Percentiles rank a stretch among this genome's conserved stretches.
Conservation (phyloP, 2,888 invertebrate genomes). For the Laspeyria flexula region DNA sequence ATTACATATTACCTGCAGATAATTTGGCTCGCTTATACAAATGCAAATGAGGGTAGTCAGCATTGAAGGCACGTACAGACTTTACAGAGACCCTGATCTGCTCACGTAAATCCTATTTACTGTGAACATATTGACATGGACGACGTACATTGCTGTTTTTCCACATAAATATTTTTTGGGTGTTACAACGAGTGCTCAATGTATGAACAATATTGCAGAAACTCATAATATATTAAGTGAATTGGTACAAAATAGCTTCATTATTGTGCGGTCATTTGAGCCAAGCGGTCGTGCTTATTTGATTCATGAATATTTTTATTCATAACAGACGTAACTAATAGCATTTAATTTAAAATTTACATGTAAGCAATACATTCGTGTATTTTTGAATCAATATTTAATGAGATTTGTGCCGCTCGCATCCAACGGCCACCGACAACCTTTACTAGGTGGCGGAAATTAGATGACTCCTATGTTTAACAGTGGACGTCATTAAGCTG, state of each 20-base stretch:
- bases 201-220: conserved; percentile 6
- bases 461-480: too few relatives aligned
- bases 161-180: conserved; percentile 2
- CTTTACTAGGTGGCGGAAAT: too few relatives aligned
- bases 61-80: conserved; percentile 61
- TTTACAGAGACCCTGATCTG: conserved; percentile 53
- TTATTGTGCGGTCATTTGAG: conserved; percentile 37
- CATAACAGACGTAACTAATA: not conserved
- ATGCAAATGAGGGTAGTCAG: conserved; percentile 59
- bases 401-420: too few relatives aligned
- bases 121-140: conserved; percentile 35
- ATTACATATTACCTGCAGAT: conserved; percentile 55
- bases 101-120: conserved; percentile 25
- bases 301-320: conserved; percentile 14
- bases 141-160: conserved; percentile 38
- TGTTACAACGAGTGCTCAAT: not conserved
- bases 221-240: conserved; percentile 3
- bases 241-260: conserved; percentile 37
- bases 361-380: too few relatives aligned
- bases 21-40: conserved; percentile 48
- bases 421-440: too few relatives aligned
- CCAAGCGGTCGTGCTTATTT: conserved; percentile 25
- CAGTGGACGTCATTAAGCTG: too few relatives aligned
- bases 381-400: too few relatives aligned
- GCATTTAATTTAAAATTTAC: too few relatives aligned